Evolutionary conservation across 92 coral and sea anemone species (phyloP).

Genomic region (Zoanthus sansibaricus): DNA sequence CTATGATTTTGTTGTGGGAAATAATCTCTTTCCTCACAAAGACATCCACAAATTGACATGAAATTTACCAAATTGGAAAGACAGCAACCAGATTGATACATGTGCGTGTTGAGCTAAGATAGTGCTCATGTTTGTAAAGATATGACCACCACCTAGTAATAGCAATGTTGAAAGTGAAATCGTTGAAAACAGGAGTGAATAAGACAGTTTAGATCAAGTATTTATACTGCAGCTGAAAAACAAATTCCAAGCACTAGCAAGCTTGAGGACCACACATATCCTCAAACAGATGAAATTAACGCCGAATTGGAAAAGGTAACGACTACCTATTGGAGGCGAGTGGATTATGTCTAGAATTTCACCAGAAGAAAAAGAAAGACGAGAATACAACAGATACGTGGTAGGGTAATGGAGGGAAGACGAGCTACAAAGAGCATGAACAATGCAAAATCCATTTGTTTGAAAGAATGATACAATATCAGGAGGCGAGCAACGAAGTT

Average conservation of each 20-base stretch:
- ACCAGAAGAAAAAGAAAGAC: neutral
- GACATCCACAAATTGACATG: neutral
- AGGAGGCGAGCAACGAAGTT: neutral
- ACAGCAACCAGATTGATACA: neutral
- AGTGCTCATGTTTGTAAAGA: neutral
- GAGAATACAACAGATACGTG: conserved; percentile 22
- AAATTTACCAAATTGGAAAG: neutral
- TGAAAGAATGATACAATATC: neutral
- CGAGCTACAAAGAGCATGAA: conserved; percentile 17
- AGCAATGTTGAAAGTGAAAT: neutral
- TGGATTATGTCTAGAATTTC: neutral
- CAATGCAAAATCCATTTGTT: conserved; percentile 8
- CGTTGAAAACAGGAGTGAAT: neutral
- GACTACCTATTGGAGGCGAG: conserved; percentile 7
- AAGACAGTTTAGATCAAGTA: neutral
- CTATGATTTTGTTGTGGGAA: neutral
- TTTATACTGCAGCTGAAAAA: neutral
- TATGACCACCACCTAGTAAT: neutral
- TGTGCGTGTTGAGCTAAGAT: neutral
- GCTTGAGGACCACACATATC: conserved; percentile 6
- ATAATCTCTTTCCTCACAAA: neutral
- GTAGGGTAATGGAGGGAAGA: conserved; percentile 7
- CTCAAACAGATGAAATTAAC: neutral
- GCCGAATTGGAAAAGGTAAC: conserved; percentile 17
- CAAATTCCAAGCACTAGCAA: neutral